Conservation (phyloP, 1,140 invertebrate genomes). For the Drosophila funebris region DNA sequence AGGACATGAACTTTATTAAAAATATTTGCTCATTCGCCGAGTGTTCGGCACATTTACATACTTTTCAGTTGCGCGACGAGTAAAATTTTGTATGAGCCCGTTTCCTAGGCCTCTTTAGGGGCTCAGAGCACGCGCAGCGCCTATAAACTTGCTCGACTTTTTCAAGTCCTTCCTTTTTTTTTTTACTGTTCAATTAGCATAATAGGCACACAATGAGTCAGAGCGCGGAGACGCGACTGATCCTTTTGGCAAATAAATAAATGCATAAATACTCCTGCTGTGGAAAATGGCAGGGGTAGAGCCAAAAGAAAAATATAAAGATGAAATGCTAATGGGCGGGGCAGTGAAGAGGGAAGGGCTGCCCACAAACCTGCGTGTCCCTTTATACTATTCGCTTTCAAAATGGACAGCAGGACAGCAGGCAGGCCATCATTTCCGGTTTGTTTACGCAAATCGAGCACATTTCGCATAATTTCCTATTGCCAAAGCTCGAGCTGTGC, state of each 20-base stretch:
- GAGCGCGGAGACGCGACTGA: slow-evolving; percentile 60
- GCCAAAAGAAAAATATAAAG: neutral
- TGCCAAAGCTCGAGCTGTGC: slow-evolving; percentile 63
- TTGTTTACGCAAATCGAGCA: slow-evolving; percentile 82
- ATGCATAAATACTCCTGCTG: slow-evolving; percentile 68
- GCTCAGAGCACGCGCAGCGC: slow-evolving; percentile 63
- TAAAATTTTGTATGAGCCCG: slow-evolving; percentile 71
- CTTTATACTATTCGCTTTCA: slow-evolving; percentile 52
- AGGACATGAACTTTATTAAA: slow-evolving; percentile 76
- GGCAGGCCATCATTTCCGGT: slow-evolving; percentile 81
- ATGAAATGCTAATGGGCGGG: too few species aligned
- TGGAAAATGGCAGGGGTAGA: neutral
- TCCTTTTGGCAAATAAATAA: slow-evolving; percentile 83
- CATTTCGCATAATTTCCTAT: slow-evolving; percentile 83
- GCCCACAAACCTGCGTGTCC: slow-evolving; percentile 7
- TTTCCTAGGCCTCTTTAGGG: slow-evolving; percentile 35
- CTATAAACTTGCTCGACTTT: slow-evolving; percentile 66
- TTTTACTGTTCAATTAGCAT: slow-evolving; percentile 83
- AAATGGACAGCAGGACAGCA: slow-evolving; percentile 77
- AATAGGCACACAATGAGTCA: slow-evolving; percentile 69
- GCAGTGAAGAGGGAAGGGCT: neutral
- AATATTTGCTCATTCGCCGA: slow-evolving; percentile 65
- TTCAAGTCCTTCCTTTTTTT: slow-evolving; percentile 14
- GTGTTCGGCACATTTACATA: slow-evolving; percentile 61
- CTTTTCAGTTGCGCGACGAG: slow-evolving; percentile 48